Evolutionary conservation across 2,888 invertebrate genomes (phyloP).

Genomic region (Dendrolimus pini): DNA sequence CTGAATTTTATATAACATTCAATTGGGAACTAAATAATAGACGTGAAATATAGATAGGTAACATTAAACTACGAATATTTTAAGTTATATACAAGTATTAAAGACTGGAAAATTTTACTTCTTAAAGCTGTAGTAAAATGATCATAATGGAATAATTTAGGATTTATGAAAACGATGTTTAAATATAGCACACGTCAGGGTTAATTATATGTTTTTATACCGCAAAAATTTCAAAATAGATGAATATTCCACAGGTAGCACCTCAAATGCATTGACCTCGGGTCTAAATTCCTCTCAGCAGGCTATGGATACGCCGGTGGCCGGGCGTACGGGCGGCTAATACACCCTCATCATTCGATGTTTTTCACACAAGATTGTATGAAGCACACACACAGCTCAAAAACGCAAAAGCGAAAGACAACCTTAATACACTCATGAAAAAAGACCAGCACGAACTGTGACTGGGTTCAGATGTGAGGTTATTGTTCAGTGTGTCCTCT

Average conservation of each 20-base stretch:
- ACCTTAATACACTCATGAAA: neutral
- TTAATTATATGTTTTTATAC: too few species aligned
- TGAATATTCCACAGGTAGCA: neutral
- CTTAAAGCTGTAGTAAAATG: too few species aligned
- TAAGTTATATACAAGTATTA: too few species aligned
- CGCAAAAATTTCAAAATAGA: neutral
- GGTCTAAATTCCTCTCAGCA: conserved; percentile 38
- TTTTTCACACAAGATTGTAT: conserved; percentile 36
- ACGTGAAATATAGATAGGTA: too few species aligned
- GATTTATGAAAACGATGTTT: too few species aligned
- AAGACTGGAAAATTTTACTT: too few species aligned
- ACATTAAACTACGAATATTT: too few species aligned
- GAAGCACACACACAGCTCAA: conserved; percentile 23
- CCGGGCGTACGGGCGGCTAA: conserved; percentile 16
- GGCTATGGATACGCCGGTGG: conserved; percentile 17
- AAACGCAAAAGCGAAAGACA: neutral
- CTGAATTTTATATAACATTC: too few species aligned
- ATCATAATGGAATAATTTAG: too few species aligned
- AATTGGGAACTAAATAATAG: too few species aligned
- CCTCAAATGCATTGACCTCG: conserved; percentile 49
- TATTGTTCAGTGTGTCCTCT: conserved; percentile 21
- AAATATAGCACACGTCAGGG: too few species aligned
- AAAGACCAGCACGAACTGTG: neutral
- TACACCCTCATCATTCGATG: conserved; percentile 43
- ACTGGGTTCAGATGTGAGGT: conserved; percentile 11